Evolutionary conservation across 2,797 vertebrate species (phyloP).

Genomic region (Pseudochirops corinnae): DNA sequence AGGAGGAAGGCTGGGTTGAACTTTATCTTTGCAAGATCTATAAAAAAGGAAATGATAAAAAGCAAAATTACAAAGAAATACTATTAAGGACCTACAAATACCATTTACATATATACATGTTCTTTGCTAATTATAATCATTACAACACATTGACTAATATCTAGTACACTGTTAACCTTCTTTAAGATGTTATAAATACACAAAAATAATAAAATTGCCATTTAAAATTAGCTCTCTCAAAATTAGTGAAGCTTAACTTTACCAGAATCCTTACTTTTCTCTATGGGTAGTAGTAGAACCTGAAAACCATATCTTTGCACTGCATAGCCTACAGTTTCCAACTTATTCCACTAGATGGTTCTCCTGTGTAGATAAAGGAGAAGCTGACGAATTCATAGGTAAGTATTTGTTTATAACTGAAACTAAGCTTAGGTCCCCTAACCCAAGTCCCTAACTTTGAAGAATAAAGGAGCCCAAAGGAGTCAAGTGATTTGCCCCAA

Average conservation of each 20-base stretch:
- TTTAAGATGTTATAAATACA: slow-evolving; percentile 4
- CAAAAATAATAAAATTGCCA: slow-evolving; percentile 9
- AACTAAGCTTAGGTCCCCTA: background rate
- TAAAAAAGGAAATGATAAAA: background rate
- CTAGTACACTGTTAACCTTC: background rate
- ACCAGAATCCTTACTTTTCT: slow-evolving; percentile 8
- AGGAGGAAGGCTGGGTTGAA: background rate
- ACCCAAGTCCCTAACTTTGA: background rate
- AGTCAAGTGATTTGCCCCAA: background rate
- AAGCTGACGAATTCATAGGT: background rate
- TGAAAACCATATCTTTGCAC: background rate
- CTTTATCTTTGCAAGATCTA: background rate
- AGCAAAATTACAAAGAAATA: background rate
- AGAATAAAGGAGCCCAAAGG: background rate
- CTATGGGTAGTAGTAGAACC: slow-evolving; percentile 10
- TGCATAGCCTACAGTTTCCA: slow-evolving; percentile 32
- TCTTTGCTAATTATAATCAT: background rate
- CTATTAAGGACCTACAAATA: background rate
- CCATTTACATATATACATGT: background rate
- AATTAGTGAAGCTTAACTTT: slow-evolving; percentile 14
- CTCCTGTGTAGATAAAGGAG: background rate
- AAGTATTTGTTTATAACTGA: background rate
- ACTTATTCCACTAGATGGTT: slow-evolving; percentile 59
- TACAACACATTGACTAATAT: background rate
- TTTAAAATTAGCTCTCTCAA: slow-evolving; percentile 1